Conservation (phyloP, 2,113 vertebrate species). For the Formicarius rufipectus region DNA sequence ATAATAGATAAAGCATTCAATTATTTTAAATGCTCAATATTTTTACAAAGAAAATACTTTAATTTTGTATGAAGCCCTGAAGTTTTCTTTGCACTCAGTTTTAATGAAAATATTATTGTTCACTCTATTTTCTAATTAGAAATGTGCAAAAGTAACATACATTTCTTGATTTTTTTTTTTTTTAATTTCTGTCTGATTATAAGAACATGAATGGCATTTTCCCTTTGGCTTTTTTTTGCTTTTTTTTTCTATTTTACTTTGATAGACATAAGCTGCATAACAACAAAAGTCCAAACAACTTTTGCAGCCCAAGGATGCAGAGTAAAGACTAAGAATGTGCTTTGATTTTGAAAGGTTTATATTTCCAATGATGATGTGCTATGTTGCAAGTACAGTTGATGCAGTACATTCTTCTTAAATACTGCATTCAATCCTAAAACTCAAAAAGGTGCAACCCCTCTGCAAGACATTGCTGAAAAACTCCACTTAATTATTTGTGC, state of each 20-base stretch:
- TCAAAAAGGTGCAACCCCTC: background rate
- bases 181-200: background rate
- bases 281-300: background rate
- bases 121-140: background rate
- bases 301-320: constrained; percentile 2
- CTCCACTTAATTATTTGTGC: constrained; percentile 52
- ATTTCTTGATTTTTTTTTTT: background rate
- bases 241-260: background rate
- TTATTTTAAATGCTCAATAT: background rate
- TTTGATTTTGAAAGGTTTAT: background rate
- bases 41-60: background rate
- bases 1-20: background rate
- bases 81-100: background rate
- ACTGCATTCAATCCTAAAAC: background rate
- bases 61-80: background rate
- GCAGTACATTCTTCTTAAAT: background rate
- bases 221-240: background rate
- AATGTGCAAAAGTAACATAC: background rate
- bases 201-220: background rate
- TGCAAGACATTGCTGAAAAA: constrained; percentile 36
- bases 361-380: background rate
- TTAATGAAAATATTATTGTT: background rate
- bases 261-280: background rate
- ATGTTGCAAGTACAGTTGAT: background rate
- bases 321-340: background rate